Evolutionary conservation across 2,888 invertebrate species (phyloP).

Genomic region (Scotopteryx bipunctaria): DNA sequence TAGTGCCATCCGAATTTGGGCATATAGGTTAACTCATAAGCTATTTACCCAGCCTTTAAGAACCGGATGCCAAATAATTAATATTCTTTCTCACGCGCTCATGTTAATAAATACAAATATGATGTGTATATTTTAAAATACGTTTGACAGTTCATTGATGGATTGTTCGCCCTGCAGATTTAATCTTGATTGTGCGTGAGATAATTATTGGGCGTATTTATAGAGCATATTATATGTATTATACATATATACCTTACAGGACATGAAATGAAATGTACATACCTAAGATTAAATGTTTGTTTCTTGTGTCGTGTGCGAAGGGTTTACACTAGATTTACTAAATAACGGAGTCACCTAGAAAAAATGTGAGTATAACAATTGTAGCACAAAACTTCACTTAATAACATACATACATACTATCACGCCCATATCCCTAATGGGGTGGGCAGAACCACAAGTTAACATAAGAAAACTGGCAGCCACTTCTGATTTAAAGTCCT

Average conservation of each 20-base stretch:
- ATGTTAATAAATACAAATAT: conserved; percentile 47
- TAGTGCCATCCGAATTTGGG: conserved; percentile 20
- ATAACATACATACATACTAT: too few species aligned
- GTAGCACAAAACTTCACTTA: too few species aligned
- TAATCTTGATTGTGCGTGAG: conserved; percentile 27
- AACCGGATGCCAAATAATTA: conserved; percentile 51
- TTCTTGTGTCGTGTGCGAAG: too few species aligned
- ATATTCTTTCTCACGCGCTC: conserved; percentile 48
- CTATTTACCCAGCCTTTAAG: conserved; percentile 27
- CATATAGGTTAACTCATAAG: conserved; percentile 18
- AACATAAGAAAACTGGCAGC: too few species aligned
- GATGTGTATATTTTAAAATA: conserved; percentile 45
- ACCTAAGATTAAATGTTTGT: too few species aligned
- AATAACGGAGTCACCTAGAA: too few species aligned
- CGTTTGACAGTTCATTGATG: conserved; percentile 62
- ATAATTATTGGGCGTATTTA: conserved; percentile 20
- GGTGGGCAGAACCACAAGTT: too few species aligned
- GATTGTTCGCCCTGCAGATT: conserved; percentile 55
- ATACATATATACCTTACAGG: conserved; percentile 7
- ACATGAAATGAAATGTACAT: conserved; percentile 1
- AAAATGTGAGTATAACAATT: too few species aligned
- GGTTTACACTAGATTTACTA: too few species aligned
- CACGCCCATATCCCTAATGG: too few species aligned
- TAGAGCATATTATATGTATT: conserved; percentile 4
- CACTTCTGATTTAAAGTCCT: too few species aligned